Percentiles rank a stretch among this genome's conserved stretches.
Conservation (phyloP, 1,140 invertebrate species). For the Apis cerana region DNA sequence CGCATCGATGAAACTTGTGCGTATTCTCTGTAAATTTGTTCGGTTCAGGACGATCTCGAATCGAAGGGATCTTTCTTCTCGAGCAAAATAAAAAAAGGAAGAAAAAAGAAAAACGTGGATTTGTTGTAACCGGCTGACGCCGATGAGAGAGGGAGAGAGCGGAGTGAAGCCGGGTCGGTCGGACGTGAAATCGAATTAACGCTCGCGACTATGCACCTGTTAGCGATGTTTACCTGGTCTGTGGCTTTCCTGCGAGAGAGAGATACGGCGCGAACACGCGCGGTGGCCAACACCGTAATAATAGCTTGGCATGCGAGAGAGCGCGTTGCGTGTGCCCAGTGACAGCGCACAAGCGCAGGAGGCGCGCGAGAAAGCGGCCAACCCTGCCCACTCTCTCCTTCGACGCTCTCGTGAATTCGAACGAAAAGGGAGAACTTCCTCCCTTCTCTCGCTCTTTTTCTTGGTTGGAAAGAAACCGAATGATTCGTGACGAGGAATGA, state of each 20-base stretch:
- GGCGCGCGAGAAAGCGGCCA: conserved; percentile 69
- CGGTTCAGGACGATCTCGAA: too few species aligned
- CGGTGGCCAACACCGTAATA: conserved; percentile 63
- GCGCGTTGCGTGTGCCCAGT: conserved; percentile 75
- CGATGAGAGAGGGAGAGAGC: not conserved
- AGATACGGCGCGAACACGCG: conserved; percentile 39
- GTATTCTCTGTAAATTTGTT: too few species aligned
- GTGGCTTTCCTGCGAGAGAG: conserved; percentile 30
- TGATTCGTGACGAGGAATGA: too few species aligned
- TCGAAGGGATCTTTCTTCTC: not conserved
- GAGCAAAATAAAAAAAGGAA: not conserved
- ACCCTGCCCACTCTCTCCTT: conserved; percentile 39
- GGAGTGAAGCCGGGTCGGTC: not conserved
- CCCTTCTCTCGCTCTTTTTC: not conserved
- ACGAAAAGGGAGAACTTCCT: too few species aligned
- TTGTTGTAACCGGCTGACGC: not conserved
- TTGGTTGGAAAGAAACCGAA: not conserved
- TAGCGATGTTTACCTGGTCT: conserved; percentile 31
- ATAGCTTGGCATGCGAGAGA: conserved; percentile 71
- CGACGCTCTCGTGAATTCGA: too few species aligned
- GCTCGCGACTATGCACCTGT: conserved; percentile 22
- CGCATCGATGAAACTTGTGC: not conserved
- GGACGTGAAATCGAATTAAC: conserved; percentile 27
- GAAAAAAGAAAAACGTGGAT: not conserved
- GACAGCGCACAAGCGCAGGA: conserved; percentile 77